phyloP scores from a whole-genome alignment of 2,113 vertebrate genomes.

The Oryzias javanicus region DNA sequence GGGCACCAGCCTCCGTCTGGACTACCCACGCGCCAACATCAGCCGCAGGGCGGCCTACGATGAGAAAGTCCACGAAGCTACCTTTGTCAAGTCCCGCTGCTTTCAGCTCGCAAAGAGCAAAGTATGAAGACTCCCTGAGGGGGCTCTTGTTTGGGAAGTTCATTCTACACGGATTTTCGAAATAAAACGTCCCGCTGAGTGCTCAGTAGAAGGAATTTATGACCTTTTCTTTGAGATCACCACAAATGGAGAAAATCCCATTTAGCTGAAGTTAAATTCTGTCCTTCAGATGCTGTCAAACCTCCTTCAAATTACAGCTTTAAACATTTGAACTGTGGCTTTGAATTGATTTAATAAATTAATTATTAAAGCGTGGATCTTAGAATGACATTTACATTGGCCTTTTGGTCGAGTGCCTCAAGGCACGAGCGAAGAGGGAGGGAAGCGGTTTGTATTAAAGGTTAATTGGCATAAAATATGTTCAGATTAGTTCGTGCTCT shows the following conservation, averaged over 20 bases:
- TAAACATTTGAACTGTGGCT: too few relatives aligned
- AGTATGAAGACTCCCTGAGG: constrained; percentile 59
- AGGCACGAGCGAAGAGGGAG: background rate
- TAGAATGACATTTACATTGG: background rate
- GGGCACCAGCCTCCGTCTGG: constrained; percentile 78
- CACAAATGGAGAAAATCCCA: background rate
- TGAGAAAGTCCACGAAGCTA: constrained; percentile 70
- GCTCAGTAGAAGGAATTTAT: background rate
- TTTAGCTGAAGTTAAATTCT: too few relatives aligned
- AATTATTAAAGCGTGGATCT: constrained; percentile 2
- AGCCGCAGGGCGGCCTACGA: constrained; percentile 78
- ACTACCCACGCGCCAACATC: constrained; percentile 80
- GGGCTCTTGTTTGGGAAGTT: background rate
- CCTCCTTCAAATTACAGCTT: background rate
- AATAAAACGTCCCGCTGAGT: background rate
- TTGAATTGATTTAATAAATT: too few relatives aligned
- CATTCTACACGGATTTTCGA: background rate
- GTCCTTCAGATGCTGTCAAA: background rate
- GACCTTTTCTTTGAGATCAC: background rate
- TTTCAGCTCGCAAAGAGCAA: constrained; percentile 80
- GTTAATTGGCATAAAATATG: background rate
- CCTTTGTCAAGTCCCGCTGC: constrained; percentile 75
- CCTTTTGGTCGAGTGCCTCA: constrained; percentile 2
- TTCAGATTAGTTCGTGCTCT: background rate
- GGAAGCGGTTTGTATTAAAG: background rate